Evolutionary conservation across 2,113 vertebrate genomes (phyloP).

Genomic region (Hemicordylus capensis): DNA sequence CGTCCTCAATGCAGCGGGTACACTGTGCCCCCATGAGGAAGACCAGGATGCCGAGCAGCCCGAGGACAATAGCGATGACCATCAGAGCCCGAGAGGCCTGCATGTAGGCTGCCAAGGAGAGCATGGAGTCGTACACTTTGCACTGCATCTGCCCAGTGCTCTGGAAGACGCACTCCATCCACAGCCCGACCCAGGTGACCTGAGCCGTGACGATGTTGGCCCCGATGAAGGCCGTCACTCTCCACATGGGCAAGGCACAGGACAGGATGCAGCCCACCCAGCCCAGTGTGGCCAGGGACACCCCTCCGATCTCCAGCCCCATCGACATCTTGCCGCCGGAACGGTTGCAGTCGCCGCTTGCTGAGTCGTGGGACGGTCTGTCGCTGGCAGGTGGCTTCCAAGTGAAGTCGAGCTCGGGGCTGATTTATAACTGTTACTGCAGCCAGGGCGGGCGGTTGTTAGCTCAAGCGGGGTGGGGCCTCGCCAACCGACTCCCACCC

Average conservation of each 20-base stretch:
- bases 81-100: slow-evolving; percentile 88
- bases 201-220: slow-evolving; percentile 90
- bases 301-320: slow-evolving; percentile 87
- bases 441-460: slow-evolving; percentile 28
- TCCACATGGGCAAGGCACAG: slow-evolving; percentile 90
- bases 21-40: slow-evolving; percentile 91
- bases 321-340: slow-evolving; percentile 77
- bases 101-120: slow-evolving; percentile 86
- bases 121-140: slow-evolving; percentile 85
- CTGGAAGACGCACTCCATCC: slow-evolving; percentile 90
- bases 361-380: background rate
- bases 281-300: slow-evolving; percentile 82
- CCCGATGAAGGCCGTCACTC: slow-evolving; percentile 88
- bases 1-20: slow-evolving; percentile 88
- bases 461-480: slow-evolving; percentile 62
- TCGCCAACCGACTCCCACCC: slow-evolving; percentile 57
- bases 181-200: slow-evolving; percentile 86
- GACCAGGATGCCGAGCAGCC: slow-evolving; percentile 82
- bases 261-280: slow-evolving; percentile 86
- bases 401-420: slow-evolving; percentile 29
- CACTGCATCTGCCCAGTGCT: slow-evolving; percentile 90
- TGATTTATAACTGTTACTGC: slow-evolving; percentile 55
- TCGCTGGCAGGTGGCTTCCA: background rate
- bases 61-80: slow-evolving; percentile 86
- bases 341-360: background rate